Conservation (phyloP, 2,888 invertebrate species). For the Didymodactylos carnosus region DNA sequence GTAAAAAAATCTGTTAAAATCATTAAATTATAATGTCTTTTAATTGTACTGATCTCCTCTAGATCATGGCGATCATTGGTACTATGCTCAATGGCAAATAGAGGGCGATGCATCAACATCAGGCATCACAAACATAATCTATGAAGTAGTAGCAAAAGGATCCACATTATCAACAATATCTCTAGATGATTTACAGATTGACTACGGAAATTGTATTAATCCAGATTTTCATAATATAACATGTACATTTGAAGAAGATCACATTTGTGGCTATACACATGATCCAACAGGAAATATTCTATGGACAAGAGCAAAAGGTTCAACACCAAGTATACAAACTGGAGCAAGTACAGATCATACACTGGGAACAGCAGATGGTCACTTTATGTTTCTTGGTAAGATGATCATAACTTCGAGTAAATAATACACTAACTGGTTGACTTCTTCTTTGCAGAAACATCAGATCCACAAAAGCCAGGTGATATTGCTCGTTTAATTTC, state of each 20-base stretch:
- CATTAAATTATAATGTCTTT: neutral
- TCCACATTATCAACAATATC: too few species aligned
- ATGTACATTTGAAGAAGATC: conserved; percentile 18
- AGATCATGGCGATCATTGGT: conserved; percentile 3
- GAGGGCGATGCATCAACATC: too few species aligned
- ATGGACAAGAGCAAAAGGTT: conserved; percentile 1
- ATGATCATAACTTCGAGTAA: too few species aligned
- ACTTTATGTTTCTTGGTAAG: too few species aligned
- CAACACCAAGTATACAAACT: neutral
- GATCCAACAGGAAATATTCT: conserved; percentile 1
- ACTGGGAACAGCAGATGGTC: conserved; percentile 14
- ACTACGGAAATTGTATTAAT: neutral
- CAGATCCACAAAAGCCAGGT: neutral
- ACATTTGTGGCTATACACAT: conserved; percentile 16
- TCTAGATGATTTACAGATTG: neutral
- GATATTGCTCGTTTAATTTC: conserved; percentile 2
- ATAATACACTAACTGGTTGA: too few species aligned
- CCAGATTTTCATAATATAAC: neutral
- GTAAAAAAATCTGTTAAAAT: neutral
- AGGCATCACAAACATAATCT: too few species aligned
- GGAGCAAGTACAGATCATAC: conserved; percentile 14
- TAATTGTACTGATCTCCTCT: neutral
- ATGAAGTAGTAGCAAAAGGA: too few species aligned
- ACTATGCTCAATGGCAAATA: conserved; percentile 1
- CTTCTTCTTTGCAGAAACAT: conserved; percentile 4